phyloP scores from a whole-genome alignment of 2,888 invertebrate genomes.

The Zootermopsis nevadensis region DNA sequence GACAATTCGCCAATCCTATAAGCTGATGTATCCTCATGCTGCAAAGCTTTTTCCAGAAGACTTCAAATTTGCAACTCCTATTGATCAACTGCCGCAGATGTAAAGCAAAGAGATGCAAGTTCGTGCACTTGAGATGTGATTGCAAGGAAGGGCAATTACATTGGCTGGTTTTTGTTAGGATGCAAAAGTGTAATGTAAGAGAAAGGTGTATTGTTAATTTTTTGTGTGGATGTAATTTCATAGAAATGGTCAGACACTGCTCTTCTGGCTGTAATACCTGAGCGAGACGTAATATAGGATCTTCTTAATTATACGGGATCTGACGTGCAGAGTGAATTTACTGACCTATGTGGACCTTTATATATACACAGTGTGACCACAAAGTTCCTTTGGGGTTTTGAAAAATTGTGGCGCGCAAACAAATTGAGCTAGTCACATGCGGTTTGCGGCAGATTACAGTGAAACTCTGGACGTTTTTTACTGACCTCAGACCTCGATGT shows the following conservation, averaged over 20 bases:
- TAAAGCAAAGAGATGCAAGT: slow-evolving; percentile 58
- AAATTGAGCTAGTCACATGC: no score
- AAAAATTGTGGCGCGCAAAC: no score
- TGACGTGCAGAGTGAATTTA: neutral
- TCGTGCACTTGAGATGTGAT: neutral
- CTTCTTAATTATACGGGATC: no score
- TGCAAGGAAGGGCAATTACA: neutral
- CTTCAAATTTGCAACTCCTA: slow-evolving; percentile 94
- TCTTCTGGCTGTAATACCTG: no score
- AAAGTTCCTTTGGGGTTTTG: neutral
- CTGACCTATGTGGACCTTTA: slow-evolving; percentile 1
- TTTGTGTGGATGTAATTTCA: no score
- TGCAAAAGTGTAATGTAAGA: no score
- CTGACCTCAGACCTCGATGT: no score
- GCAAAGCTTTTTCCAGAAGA: slow-evolving; percentile 94
- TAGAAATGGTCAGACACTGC: no score
- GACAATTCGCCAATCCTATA: slow-evolving; percentile 97
- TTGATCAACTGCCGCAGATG: slow-evolving; percentile 93
- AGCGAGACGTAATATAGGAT: no score
- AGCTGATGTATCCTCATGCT: slow-evolving; percentile 95
- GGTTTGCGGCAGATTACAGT: no score
- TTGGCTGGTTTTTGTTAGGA: neutral
- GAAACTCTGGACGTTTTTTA: no score
- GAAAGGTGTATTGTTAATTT: no score
- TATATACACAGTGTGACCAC: neutral